Base-by-base conservation (phyloP, 1,140 invertebrate species). In the Asbolus verrucosus region DNA sequence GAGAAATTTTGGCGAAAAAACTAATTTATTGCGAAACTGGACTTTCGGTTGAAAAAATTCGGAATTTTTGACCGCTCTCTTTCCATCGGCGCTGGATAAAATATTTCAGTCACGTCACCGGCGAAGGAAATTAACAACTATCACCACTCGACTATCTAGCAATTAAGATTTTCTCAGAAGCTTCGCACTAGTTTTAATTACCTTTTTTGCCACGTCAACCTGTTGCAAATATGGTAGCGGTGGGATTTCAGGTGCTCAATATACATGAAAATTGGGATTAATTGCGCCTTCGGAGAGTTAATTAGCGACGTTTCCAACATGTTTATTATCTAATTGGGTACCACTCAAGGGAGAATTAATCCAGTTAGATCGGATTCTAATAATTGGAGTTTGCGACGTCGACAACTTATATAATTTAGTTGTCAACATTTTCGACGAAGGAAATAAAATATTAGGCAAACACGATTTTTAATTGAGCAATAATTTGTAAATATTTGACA, bases 401-500 rank as follows among this genome's bases (percentile, higher is more conserved):
- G 41, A 16, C 9, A 27, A 30, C 19, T 54, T 54, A 54, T 54
- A 54, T 54, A 54, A 54, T 27, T 27, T 24, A 54, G 46, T 27
- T 27, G 46, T 54, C 46, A 27, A 21, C 21, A 14, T 54, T 46
- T 46, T n/a, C 41, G 19, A 19, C 41, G 1, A 8, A 46, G 46
- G 46, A 54, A 54, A 54, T 54, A 54, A 54, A 54, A 54, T 54
- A 54, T 54, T 54, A 27, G 21, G 46, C 46, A 27, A 54, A 54
- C 46, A 27, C 46, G 46, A 11, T 27, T 54, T 54, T 54, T 54
- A 54, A 54, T 54, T 54, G 46, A 54, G 46, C 46, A 54, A 54
- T 54, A 54, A 54, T 54, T 54, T 54, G 46, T 54, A 54, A 54
- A 54, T 54, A 54, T 54, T 54, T 54, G 46, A 54, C 46, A 54